Percentiles rank a stretch among this genome's conserved stretches.
These are phyloP conservation scores for Pelosia muscerda DNA, from an alignment of 2,888 invertebrate species.

Conservation along the genomic window DNA sequence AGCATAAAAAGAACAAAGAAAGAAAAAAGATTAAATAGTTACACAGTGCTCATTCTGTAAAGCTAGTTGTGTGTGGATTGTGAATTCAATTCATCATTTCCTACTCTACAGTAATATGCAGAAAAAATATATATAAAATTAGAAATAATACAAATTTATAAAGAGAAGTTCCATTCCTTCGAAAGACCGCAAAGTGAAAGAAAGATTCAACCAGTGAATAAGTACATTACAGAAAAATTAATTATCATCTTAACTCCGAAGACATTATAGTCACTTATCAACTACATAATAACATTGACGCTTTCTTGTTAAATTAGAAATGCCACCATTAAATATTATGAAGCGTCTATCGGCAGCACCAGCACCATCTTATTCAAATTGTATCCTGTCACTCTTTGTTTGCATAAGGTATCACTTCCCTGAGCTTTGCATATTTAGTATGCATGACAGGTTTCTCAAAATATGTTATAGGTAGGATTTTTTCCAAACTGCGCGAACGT, in stretches of 20 bases:
- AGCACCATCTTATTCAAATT: slow-evolving; percentile 44
- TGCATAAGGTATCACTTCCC: slow-evolving; percentile 2
- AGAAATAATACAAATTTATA: no score
- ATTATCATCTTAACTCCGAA: not conserved
- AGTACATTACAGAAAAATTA: no score
- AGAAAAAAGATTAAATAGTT: no score
- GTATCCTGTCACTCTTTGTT: slow-evolving; percentile 27
- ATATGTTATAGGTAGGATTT: not conserved
- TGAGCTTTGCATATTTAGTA: slow-evolving; percentile 30
- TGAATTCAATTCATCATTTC: no score
- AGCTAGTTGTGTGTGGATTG: no score
- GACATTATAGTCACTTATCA: slow-evolving; percentile 22
- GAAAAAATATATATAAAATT: no score
- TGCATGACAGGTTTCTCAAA: not conserved
- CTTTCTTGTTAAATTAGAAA: slow-evolving; percentile 34
- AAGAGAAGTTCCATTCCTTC: no score
- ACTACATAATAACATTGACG: slow-evolving; percentile 29
- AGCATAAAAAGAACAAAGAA: no score
- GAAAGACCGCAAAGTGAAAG: no score
- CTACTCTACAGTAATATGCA: no score
- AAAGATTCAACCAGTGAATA: no score
- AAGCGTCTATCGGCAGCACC: slow-evolving; percentile 27
- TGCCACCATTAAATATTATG: slow-evolving; percentile 32
- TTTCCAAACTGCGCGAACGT: not conserved
- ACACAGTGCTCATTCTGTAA: no score